Evolutionary conservation across 1,140 invertebrate genomes (phyloP), one percentile per base, ranked within the genome.

Genomic region (Triops longicaudatus): DNA sequence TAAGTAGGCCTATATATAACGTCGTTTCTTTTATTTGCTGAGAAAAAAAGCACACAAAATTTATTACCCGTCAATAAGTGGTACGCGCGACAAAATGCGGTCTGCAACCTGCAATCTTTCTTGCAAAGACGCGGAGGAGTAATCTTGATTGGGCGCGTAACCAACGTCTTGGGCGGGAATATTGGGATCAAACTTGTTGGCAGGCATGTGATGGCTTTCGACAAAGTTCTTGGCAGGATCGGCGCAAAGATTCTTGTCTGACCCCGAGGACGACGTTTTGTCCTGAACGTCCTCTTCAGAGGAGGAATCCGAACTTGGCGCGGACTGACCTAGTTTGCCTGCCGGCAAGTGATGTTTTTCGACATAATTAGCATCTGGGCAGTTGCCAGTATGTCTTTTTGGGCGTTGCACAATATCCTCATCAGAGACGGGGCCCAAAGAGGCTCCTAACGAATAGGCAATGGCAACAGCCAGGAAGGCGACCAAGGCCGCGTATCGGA

Each of bases 11-110:
- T 12, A 5, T 44, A 12, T 44, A 1, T 1, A 44, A 44, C 43
- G 10, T 10, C 10, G 17, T 44, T 44, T 12, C 10, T 44, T 12
- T 12, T 44, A 1, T 44, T 12, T 44, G 17, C 11, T 44, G 11
- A 5, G 17, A 28, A 31, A 72, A 41, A 22, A 22, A 72, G 72
- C 17, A 72, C 26, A n/a, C 14, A 14, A 42, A 28, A 12, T 1
- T 77, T 77, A n/a, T n/a, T n/a, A 77, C 76, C 76, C 76, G 43
- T 77, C 76, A 17, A 77, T 73, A 0, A 77, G 76, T 5, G 76
- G 76, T 14, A 77, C 76, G 9, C 76, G 76, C 3, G 73, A 72
- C 12, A 77, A 28, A 41, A 77, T 43, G 5, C 22, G 50, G 22
- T 63, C 50, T 17, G 17, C 50, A 9, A 63, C 50, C 22, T 12